These are phyloP conservation scores for Montifringilla adamsi DNA, from an alignment of 2,113 vertebrate genomes.

Conservation along the genomic window DNA sequence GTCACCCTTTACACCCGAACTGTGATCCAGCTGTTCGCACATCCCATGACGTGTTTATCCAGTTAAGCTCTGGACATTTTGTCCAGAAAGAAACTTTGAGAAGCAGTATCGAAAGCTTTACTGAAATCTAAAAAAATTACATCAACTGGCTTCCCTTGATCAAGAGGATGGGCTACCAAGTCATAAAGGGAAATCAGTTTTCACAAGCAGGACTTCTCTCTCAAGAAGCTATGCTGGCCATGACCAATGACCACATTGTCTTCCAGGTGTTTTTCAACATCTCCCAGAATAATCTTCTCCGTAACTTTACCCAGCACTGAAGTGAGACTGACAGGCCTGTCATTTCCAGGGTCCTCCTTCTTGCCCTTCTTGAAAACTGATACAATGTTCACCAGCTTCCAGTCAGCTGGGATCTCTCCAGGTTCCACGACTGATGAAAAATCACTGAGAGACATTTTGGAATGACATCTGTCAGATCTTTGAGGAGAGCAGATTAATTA, in stretches of 20 bases:
- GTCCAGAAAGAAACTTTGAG: neutral
- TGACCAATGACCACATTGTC: neutral
- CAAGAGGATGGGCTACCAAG: neutral
- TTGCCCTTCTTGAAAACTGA: neutral
- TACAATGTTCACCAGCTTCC: neutral
- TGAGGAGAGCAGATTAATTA: neutral
- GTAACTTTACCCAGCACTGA: neutral
- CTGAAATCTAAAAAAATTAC: neutral
- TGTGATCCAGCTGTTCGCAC: neutral
- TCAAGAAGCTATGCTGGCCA: neutral
- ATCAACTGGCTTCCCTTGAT: neutral
- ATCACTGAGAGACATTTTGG: neutral
- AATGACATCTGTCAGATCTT: neutral
- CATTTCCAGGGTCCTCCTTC: neutral
- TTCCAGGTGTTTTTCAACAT: neutral
- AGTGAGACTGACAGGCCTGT: neutral
- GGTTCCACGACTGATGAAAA: neutral
- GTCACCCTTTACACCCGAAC: neutral
- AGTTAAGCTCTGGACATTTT: neutral
- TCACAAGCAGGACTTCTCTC: neutral
- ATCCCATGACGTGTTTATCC: neutral
- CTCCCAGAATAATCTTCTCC: neutral
- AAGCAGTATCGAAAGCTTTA: neutral
- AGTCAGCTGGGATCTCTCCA: neutral
- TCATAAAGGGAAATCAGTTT: neutral